Percentiles rank a stretch among this genome's conserved stretches.
Evolutionary conservation across 2,888 invertebrate species (phyloP).

Genomic region (Phragmatobia fuliginosa): DNA sequence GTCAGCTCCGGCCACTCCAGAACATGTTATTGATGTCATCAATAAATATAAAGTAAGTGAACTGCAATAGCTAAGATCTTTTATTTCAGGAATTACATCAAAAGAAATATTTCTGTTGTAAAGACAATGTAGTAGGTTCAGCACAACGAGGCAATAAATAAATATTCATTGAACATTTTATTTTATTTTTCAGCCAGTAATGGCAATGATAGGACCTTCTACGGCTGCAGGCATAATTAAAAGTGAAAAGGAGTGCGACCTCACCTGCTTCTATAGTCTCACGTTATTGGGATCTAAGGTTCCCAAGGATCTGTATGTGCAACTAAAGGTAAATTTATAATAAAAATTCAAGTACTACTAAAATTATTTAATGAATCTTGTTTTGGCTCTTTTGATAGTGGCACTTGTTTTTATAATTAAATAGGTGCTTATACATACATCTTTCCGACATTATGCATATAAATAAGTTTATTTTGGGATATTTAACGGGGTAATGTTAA

Average conservation of each 20-base stretch:
- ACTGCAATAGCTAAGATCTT: not conserved
- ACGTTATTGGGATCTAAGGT: constrained; percentile 63
- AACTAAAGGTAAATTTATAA: constrained; percentile 56
- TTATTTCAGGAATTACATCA: not conserved
- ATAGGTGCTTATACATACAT: not conserved
- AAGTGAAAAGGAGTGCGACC: constrained; percentile 62
- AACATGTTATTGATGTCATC: constrained; percentile 69
- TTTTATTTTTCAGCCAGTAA: constrained; percentile 64
- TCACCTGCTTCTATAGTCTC: constrained; percentile 62
- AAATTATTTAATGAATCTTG: no score
- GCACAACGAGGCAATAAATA: no score
- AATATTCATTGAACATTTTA: no score
- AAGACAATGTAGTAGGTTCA: no score
- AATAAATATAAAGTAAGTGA: constrained; percentile 70
- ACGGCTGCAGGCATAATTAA: constrained; percentile 55
- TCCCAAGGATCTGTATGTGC: constrained; percentile 52
- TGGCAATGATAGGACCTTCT: constrained; percentile 53
- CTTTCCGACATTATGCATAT: no score
- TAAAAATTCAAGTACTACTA: no score
- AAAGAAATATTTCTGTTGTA: not conserved
- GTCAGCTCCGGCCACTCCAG: constrained; percentile 57
- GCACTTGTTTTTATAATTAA: no score
- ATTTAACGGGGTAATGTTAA: no score
- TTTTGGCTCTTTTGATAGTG: not conserved
- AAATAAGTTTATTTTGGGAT: no score